Conservation (phyloP, 2,797 vertebrate genomes). For the Falco biarmicus region DNA sequence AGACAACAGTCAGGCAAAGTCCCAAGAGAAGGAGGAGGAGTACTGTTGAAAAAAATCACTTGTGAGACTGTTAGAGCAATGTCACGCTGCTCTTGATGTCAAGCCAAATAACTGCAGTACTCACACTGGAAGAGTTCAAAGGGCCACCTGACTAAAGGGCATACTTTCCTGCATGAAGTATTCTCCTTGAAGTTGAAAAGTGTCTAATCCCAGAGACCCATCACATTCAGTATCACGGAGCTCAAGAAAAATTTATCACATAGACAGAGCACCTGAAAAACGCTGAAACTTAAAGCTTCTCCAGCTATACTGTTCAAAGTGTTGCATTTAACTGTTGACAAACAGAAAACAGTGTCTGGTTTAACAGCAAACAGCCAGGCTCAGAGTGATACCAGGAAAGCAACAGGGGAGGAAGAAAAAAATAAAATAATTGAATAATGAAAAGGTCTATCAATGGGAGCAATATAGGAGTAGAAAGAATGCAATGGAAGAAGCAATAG, state of each 20-base stretch:
- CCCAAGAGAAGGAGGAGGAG: neutral
- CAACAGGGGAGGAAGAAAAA: neutral
- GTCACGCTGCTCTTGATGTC: neutral
- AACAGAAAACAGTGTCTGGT: neutral
- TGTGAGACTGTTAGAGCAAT: neutral
- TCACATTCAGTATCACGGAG: neutral
- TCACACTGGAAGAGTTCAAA: neutral
- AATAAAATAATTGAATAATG: neutral
- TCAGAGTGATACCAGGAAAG: neutral
- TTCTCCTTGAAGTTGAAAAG: neutral
- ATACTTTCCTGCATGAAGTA: neutral
- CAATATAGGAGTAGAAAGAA: neutral
- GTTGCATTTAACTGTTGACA: neutral
- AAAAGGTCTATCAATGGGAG: neutral
- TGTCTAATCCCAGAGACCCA: neutral
- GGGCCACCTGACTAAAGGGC: neutral
- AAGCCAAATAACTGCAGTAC: neutral
- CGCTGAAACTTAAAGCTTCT: neutral
- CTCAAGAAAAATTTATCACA: neutral
- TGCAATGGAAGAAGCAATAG: neutral
- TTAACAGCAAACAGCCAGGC: neutral
- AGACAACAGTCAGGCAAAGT: neutral
- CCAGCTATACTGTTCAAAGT: neutral
- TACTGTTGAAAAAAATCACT: neutral
- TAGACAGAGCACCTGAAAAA: neutral